Evolutionary conservation across 2,113 vertebrate genomes (phyloP).

Genomic region (Sceloporus undulatus): DNA sequence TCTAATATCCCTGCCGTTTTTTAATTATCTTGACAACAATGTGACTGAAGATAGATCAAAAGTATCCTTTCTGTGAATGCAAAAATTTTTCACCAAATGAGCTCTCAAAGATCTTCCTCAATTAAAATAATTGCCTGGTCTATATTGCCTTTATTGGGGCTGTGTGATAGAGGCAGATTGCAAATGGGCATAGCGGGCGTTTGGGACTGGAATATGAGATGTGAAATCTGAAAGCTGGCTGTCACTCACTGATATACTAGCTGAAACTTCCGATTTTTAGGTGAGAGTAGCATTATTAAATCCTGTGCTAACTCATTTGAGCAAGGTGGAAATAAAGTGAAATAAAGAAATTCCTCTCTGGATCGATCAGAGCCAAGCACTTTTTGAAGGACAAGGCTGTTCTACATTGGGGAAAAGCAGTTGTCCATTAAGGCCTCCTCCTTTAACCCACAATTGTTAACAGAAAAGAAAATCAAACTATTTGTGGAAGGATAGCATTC

Average conservation of each 20-base stretch:
- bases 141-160: conserved; percentile 52
- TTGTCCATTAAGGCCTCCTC: no score
- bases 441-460: background rate
- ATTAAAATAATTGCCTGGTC: conserved; percentile 68
- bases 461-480: background rate
- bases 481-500: background rate
- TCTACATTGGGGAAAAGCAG: background rate
- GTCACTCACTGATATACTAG: background rate
- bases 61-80: conserved; percentile 45
- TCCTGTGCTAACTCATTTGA: background rate
- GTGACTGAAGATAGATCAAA: conserved; percentile 64
- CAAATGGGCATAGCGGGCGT: conserved; percentile 21
- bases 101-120: conserved; percentile 58
- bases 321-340: background rate
- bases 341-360: background rate
- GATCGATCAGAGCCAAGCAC: background rate
- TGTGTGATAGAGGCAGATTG: conserved; percentile 60
- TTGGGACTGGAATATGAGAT: conserved; percentile 27
- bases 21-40: conserved; percentile 66
- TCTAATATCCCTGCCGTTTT: conserved; percentile 38
- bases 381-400: background rate
- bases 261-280: conserved; percentile 5
- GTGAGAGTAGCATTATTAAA: no score
- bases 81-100: conserved; percentile 66
- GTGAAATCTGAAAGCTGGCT: conserved; percentile 15